A percentile compares a stretch with the other conserved stretches of the same genome.
phyloP scores from a whole-genome alignment of 1,140 invertebrate genomes.

The Bombyx mandarina region DNA sequence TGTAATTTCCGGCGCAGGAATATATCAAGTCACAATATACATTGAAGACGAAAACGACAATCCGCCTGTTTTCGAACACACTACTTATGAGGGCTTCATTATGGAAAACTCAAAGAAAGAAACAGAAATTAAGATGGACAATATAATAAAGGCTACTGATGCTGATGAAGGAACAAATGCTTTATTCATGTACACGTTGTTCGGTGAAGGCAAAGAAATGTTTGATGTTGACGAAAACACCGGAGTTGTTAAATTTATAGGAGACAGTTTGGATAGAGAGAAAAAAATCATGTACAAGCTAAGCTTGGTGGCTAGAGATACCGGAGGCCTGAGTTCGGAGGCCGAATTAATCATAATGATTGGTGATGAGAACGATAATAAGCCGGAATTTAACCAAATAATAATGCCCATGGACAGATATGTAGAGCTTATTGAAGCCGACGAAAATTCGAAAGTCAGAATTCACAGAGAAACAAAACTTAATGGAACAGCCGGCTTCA shows the following conservation, averaged over 20 bases:
- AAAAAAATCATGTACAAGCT: slow-evolving; percentile 78
- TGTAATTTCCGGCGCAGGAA: slow-evolving; percentile 75
- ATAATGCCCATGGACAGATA: slow-evolving; percentile 76
- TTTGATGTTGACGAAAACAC: slow-evolving; percentile 82
- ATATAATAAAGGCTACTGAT: slow-evolving; percentile 80
- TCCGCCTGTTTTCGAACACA: slow-evolving; percentile 82
- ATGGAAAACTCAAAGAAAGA: slow-evolving; percentile 82
- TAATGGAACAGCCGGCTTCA: slow-evolving; percentile 33
- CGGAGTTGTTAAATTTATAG: slow-evolving; percentile 76
- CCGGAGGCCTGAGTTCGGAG: slow-evolving; percentile 80
- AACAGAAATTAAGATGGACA: slow-evolving; percentile 80
- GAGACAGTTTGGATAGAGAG: slow-evolving; percentile 81
- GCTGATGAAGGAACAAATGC: slow-evolving; percentile 85
- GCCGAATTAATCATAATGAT: slow-evolving; percentile 79
- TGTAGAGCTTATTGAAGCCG: slow-evolving; percentile 75
- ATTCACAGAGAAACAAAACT: slow-evolving; percentile 60
- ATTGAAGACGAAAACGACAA: slow-evolving; percentile 95
- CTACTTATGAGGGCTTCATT: slow-evolving; percentile 83
- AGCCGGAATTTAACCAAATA: slow-evolving; percentile 79
- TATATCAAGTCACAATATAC: slow-evolving; percentile 83
- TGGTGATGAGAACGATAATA: slow-evolving; percentile 88
- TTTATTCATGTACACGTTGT: slow-evolving; percentile 80
- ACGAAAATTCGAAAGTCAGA: slow-evolving; percentile 60
- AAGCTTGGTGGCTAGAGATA: slow-evolving; percentile 81
- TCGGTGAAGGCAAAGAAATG: slow-evolving; percentile 81